These are phyloP conservation scores for Microctonus hyperodae DNA, from an alignment of 2,888 invertebrate genomes.

Conservation along the genomic window DNA sequence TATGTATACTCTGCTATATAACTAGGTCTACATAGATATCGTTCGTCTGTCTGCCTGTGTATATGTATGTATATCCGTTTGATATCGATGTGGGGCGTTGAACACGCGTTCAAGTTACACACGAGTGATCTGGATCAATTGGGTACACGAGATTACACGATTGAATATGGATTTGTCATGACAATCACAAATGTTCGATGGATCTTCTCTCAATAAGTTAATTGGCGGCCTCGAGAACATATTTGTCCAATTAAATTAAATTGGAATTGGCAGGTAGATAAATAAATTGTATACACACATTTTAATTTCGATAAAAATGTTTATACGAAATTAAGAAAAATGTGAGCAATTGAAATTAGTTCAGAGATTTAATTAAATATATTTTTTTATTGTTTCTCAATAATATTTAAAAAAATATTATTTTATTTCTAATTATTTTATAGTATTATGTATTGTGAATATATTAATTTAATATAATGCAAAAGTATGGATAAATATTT, in stretches of 20 bases:
- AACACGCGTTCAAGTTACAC: conserved; percentile 33
- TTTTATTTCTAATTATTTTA: too few relatives aligned
- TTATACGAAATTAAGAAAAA: too few relatives aligned
- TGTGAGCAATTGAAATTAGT: too few relatives aligned
- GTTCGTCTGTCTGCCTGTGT: conserved; percentile 21
- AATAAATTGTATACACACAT: neutral
- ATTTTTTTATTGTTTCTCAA: too few relatives aligned
- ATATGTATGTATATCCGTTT: conserved; percentile 21
- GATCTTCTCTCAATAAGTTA: conserved; percentile 25
- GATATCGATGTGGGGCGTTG: conserved; percentile 19
- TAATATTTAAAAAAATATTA: too few relatives aligned
- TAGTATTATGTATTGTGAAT: too few relatives aligned
- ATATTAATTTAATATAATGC: too few relatives aligned
- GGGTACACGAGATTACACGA: conserved; percentile 33
- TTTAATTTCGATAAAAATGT: too few relatives aligned
- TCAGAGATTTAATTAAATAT: too few relatives aligned
- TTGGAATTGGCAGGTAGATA: neutral
- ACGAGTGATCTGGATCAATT: conserved; percentile 32
- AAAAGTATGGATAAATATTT: too few relatives aligned
- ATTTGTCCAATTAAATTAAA: conserved; percentile 8
- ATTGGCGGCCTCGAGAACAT: conserved; percentile 15
- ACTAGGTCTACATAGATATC: conserved; percentile 15
- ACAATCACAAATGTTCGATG: conserved; percentile 20
- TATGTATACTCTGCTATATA: neutral
- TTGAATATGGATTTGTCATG: conserved; percentile 35